Evolutionary conservation across 2,113 vertebrate species (phyloP), one percentile per base, ranked within the genome.

Genomic region (Tamias sibiricus): DNA sequence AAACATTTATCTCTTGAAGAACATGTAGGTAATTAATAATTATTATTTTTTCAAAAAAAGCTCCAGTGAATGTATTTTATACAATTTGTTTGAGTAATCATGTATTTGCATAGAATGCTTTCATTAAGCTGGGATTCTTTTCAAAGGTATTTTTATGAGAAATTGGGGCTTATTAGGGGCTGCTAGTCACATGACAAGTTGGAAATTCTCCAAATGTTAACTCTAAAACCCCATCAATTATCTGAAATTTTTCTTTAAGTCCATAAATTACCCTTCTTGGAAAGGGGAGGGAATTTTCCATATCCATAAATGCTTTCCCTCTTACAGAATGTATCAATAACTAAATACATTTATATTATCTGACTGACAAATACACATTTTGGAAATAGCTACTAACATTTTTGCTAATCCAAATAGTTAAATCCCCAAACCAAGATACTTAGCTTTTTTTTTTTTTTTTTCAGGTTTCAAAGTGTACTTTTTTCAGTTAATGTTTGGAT

Each of bases 101-200:
- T 80, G 7, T 62, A 85, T 76, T 89, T 77, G 22, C 28, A 52
- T 35, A 72, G 52, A 64, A 89, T 89, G 9, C 47, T 54, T 90
- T 77, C 20, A 37, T 90, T 64, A 80, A 82, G 54, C 24, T 64
- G 72, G 17, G 13, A 54, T 76, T 95, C 20, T 77, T 52, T 77
- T 92, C 49, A 92, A 82, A 86, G 35, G 52, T 74, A 54, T 72
- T 62, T 95, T 91, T 86, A 86, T 86, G 89, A 91, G 52, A 91
- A 87, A 84, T 26, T 71, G 49, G 20, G 20, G 49, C n/a, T 83
- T 89, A 77, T 92, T 93, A 76, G 32, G 16, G 83, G 40, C 20
- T 69, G 9, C 68, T 62, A 64, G 32, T 26, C 35, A 37, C 8
- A 7, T 42, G 44, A 37, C 69, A 92, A 76, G 88, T 22, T 16